Conservation (phyloP, 2,888 invertebrate genomes). For the Zhuqinia jingwanae region DNA sequence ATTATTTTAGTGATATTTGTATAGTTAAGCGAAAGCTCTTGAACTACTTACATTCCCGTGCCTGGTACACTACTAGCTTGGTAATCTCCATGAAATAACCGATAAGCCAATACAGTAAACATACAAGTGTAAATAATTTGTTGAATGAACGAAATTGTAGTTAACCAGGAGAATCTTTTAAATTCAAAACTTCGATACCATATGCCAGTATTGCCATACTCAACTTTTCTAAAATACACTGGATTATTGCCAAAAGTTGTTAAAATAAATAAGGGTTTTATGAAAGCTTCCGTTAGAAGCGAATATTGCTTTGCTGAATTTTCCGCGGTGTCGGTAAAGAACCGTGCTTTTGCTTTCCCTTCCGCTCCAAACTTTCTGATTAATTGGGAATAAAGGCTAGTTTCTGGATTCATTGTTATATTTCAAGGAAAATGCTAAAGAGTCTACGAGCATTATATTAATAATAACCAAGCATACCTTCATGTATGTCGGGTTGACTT, state of each 20-base stretch:
- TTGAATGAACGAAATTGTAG: neutral
- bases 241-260: slow-evolving; percentile 54
- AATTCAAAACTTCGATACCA: slow-evolving; percentile 17
- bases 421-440: too few species aligned
- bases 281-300: neutral
- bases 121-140: slow-evolving; percentile 2
- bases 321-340: neutral
- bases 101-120: neutral
- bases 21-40: too few species aligned
- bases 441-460: too few species aligned
- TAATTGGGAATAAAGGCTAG: slow-evolving; percentile 23
- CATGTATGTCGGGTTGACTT: too few species aligned
- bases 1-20: neutral
- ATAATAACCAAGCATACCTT: too few species aligned
- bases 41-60: neutral
- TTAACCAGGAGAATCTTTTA: slow-evolving; percentile 20
- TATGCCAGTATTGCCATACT: neutral
- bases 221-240: neutral
- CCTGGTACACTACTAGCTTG: slow-evolving; percentile 29
- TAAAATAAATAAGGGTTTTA: slow-evolving; percentile 16
- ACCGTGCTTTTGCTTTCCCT: neutral
- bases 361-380: slow-evolving; percentile 16
- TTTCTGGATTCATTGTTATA: slow-evolving; percentile 34
- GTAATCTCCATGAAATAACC: slow-evolving; percentile 36
- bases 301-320: neutral